These are phyloP conservation scores for Trichomalopsis sarcophagae DNA, from an alignment of 1,140 invertebrate species.

Conservation along the genomic window DNA sequence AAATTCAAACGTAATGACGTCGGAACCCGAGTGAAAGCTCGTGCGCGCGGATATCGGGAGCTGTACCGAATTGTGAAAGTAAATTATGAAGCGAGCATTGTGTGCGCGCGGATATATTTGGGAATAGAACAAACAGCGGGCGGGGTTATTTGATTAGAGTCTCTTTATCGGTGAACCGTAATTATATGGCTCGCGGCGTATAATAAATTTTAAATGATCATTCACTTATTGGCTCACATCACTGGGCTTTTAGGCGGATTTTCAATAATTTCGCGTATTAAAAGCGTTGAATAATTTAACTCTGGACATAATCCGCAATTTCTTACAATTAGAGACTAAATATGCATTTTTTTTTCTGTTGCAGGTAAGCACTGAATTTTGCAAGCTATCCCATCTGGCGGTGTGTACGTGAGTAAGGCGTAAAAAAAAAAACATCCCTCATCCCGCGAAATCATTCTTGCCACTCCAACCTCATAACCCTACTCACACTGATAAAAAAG, in stretches of 20 bases:
- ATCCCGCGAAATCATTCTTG: not conserved
- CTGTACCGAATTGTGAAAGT: no score
- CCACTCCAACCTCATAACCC: not conserved
- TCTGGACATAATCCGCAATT: no score
- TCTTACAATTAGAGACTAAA: not conserved
- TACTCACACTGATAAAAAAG: not conserved
- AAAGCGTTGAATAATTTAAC: no score
- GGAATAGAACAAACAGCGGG: no score
- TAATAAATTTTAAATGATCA: not conserved
- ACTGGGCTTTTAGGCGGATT: not conserved
- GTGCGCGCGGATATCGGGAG: no score
- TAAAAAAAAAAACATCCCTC: not conserved
- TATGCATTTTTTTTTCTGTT: conserved; percentile 58
- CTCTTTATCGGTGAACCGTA: not conserved
- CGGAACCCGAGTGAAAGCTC: no score
- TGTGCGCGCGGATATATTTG: no score
- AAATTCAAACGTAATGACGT: no score
- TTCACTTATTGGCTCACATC: not conserved
- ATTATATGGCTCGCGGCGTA: no score
- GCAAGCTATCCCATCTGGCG: not conserved
- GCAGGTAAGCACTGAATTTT: conserved; percentile 63
- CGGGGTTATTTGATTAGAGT: not conserved
- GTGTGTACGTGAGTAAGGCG: conserved; percentile 36
- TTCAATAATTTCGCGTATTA: no score
- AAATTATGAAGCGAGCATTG: no score